Base-by-base conservation (phyloP, 2,797 vertebrate genomes). In the Ctenochaetus hawaiiensis region DNA sequence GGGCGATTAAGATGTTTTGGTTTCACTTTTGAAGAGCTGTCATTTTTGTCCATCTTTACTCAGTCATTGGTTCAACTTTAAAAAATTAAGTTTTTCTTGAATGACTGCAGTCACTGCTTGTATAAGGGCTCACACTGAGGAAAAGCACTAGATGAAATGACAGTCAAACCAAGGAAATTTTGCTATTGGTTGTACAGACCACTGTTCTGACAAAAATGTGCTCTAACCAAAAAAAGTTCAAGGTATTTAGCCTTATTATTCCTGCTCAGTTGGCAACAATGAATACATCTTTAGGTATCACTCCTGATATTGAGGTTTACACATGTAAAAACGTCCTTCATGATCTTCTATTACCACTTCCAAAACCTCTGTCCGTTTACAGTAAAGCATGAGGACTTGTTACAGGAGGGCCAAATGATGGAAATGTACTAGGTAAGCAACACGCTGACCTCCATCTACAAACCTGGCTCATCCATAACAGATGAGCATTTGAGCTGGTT, bases 401-500 rank as follows among this genome's bases (percentile, higher is more conserved):
- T 44, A 58, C 37, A 13, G 43, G 17, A 75, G 57, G 47, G 41
- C 22, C 16, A 79, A 52, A 57, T 48, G 76, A 84, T 90, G 80
- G 86, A 92, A 90, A 92, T 91, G 67, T 89, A 92, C 87, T 90
- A 66, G 53, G 79, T 78, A 57, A 80, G 71, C 75, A 66, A 65
- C 57, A 63, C 30, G n/a, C 63, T 89, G 91, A 91, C 88, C 88
- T 90, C 87, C 66, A 80, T 83, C 79, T 43, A 79, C 65, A 89
- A 83, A 88, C 83, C 74, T 64, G 71, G 74, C 80, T 91, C 85
- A 90, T 93, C 90, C 67, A 72, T 75, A 91, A 90, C 90, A 91
- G 90, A 93, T 93, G 91, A 91, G 89, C 75, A 79, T 82, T 86
- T 83, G 80, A 88, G 87, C 93, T 92, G 91, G 92, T 91, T 92